These are phyloP conservation scores for Theonella swinhoei DNA, from an alignment of 37 sponge, comb jelly and placozoan species.

Conservation along the genomic window DNA sequence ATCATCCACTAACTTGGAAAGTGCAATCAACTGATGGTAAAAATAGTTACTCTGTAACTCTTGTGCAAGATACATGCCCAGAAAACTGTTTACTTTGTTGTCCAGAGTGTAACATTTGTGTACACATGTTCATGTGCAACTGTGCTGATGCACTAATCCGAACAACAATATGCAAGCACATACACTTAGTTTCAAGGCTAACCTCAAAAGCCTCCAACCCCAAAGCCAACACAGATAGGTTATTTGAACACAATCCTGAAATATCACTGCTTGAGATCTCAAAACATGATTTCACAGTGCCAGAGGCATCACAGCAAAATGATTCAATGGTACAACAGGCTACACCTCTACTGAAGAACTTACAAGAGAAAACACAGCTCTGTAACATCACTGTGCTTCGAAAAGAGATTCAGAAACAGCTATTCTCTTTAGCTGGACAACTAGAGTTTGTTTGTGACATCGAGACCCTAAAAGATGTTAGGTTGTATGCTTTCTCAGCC, in stretches of 20 bases:
- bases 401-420: background rate
- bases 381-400: background rate
- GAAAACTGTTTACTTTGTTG: constrained; percentile 11
- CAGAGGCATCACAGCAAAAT: no score
- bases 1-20: background rate
- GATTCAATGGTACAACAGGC: no score
- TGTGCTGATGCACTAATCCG: constrained; percentile 21
- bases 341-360: no score
- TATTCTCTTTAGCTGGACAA: no score
- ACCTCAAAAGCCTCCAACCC: no score
- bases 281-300: no score
- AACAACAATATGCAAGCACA: constrained; percentile 45
- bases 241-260: no score
- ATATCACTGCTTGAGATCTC: no score
- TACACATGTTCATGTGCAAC: constrained; percentile 33
- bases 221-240: no score
- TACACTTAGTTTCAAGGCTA: constrained; percentile 22
- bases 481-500: background rate
- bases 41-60: background rate
- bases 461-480: background rate
- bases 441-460: background rate
- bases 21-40: background rate
- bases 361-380: background rate
- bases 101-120: constrained; percentile 30
- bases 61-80: background rate